phyloP scores from a whole-genome alignment of 2,888 invertebrate genomes.

The Acrobasis repandana region DNA sequence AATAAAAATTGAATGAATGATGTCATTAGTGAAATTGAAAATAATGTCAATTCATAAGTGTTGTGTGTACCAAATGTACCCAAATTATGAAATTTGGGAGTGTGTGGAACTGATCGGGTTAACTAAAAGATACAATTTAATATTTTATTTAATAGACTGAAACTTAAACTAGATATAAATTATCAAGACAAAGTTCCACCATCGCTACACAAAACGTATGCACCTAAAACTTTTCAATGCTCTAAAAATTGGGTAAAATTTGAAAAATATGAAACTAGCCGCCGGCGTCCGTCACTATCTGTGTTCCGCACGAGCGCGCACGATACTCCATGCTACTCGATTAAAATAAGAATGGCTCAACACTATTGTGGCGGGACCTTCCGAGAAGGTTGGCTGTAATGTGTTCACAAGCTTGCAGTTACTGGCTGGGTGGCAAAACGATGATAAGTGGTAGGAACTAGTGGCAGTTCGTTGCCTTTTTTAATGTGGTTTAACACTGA shows the following conservation, averaged over 20 bases:
- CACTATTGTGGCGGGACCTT: constrained; percentile 54
- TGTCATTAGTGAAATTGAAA: no score
- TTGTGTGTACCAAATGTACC: no score
- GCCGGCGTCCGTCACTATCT: constrained; percentile 77
- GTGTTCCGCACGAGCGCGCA: constrained; percentile 73
- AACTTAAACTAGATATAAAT: neutral
- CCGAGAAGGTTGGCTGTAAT: constrained; percentile 14
- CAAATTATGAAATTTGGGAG: no score
- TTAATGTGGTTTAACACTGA: neutral
- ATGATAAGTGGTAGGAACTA: constrained; percentile 8
- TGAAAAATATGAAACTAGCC: constrained; percentile 71
- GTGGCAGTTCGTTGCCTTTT: constrained; percentile 2
- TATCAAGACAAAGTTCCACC: neutral
- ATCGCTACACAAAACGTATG: neutral
- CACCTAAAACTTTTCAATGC: constrained; percentile 26
- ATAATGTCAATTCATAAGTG: no score
- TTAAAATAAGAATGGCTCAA: constrained; percentile 77
- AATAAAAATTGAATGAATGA: no score
- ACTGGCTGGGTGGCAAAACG: constrained; percentile 12
- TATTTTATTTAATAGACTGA: neutral
- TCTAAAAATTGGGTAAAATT: constrained; percentile 52
- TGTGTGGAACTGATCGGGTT: no score
- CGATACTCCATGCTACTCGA: constrained; percentile 72
- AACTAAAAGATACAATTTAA: no score
- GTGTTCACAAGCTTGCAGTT: constrained; percentile 19